Evolutionary conservation across 1,140 invertebrate genomes (phyloP).

Genomic region (Drosophila pandora): DNA sequence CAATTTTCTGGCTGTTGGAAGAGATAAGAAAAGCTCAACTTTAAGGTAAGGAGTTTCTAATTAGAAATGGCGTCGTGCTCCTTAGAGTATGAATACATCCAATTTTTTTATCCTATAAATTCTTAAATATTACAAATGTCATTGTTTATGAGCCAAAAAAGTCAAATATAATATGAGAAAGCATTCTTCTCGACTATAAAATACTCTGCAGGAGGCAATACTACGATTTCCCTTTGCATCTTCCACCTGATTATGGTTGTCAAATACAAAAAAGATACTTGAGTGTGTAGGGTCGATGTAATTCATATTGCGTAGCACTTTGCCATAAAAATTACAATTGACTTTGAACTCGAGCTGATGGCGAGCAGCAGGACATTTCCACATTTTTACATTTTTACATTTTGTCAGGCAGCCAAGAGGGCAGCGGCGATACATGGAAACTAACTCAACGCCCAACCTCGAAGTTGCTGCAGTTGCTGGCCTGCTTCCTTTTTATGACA

Average conservation of each 20-base stretch:
- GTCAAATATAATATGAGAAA: constrained; percentile 17
- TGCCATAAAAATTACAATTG: constrained; percentile 78
- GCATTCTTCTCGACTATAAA: neutral
- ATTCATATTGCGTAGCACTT: constrained; percentile 72
- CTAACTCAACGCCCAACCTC: constrained; percentile 47
- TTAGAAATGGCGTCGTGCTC: constrained; percentile 26
- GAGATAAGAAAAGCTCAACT: constrained; percentile 33
- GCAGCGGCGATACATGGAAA: constrained; percentile 63
- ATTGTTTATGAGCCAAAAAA: constrained; percentile 49
- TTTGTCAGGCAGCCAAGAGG: constrained; percentile 75
- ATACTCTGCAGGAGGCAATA: constrained; percentile 16
- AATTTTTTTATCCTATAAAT: constrained; percentile 39
- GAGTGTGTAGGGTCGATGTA: constrained; percentile 45
- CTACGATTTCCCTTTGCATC: neutral
- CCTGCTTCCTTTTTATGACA: constrained; percentile 73
- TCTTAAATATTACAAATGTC: constrained; percentile 36
- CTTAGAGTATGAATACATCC: no score
- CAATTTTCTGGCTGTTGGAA: constrained; percentile 45
- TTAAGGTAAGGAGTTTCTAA: constrained; percentile 25
- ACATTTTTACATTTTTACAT: constrained; percentile 57
- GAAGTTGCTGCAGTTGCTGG: constrained; percentile 48
- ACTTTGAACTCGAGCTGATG: constrained; percentile 68
- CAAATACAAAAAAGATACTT: neutral
- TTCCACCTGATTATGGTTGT: constrained; percentile 8
- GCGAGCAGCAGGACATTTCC: constrained; percentile 69